Base-by-base conservation (phyloP, 1,140 invertebrate species). In the Achroia grisella region DNA sequence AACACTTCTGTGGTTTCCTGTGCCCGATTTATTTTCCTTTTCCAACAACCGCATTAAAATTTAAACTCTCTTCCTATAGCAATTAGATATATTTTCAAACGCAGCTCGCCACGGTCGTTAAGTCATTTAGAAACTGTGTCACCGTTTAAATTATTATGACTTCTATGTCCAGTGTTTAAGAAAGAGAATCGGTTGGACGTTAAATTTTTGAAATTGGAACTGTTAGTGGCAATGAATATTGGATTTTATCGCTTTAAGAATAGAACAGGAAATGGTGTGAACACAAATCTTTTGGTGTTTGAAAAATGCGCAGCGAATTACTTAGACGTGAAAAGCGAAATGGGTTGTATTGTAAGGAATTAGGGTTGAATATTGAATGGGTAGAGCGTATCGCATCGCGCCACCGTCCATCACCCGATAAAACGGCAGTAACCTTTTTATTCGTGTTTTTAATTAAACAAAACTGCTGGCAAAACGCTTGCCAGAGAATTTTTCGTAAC, bases 391-490 rank as follows among this genome's bases (percentile, higher is more conserved):
- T 50, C 32, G 47, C 41, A 53, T 53, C 55, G 32, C 51, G 51
- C 44, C 40, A 55, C 47, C 61, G 70, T 80, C 67, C 67, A 80
- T 80, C 76, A 80, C 70, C 56, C 60, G 70, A 75, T 76, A 80
- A 80, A 77, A 74, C 55, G 52, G 66, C 49, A 51, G 62, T 64
- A 64, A 63, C 54, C 66, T 71, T 79, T 80, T 80, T 80, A 77
- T 76, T 72, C 62, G 62, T 67, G 62, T 74, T 77, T 80, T 80
- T 80, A 80, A 80, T 80, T 80, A 80, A 80, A 77, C 71, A 75
- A 74, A 71, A 65, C 54, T 52, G 45, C 48, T 37, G 46, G 47
- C 49, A 59, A 62, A 60, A 13, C 63, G 56, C 48, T 46, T 49
- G 53, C 48, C 54, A 53, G 49, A 56, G 60, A 58, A 62, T 69